Conservation (phyloP, 2,113 vertebrate genomes). For the Phasianus colchicus region DNA sequence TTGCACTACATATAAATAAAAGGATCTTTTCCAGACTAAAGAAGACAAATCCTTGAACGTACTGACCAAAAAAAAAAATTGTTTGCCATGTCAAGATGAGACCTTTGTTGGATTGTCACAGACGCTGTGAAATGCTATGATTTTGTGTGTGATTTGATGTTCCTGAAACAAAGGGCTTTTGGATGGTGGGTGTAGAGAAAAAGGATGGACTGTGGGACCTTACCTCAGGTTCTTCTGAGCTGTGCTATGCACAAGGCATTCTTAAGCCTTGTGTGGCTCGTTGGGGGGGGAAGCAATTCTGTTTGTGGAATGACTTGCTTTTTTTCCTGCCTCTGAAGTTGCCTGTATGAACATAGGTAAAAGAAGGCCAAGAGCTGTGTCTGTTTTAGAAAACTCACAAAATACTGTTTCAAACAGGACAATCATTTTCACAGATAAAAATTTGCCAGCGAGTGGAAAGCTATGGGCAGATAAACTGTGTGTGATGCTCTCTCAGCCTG, state of each 20-base stretch:
- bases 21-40: not conserved
- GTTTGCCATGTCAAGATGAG: not conserved
- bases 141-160: not conserved
- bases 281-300: not conserved
- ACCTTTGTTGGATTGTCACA: not conserved
- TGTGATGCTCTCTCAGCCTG: not conserved
- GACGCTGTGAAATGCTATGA: not conserved
- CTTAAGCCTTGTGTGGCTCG: not conserved
- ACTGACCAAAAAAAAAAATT: not conserved
- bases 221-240: fast-evolving
- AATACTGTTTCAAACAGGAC: not conserved
- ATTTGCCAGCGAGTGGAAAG: not conserved
- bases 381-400: fast-evolving
- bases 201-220: not conserved
- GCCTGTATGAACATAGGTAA: not conserved
- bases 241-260: not conserved
- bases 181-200: not conserved
- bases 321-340: not conserved
- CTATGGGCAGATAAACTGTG: not conserved
- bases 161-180: not conserved
- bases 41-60: not conserved
- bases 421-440: not conserved
- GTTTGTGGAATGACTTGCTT: not conserved
- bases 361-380: not conserved
- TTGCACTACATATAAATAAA: not conserved